Evolutionary conservation across 2,888 invertebrate species (phyloP), one percentile per base, ranked within the genome.

Genomic region (Tinea semifulvella): DNA sequence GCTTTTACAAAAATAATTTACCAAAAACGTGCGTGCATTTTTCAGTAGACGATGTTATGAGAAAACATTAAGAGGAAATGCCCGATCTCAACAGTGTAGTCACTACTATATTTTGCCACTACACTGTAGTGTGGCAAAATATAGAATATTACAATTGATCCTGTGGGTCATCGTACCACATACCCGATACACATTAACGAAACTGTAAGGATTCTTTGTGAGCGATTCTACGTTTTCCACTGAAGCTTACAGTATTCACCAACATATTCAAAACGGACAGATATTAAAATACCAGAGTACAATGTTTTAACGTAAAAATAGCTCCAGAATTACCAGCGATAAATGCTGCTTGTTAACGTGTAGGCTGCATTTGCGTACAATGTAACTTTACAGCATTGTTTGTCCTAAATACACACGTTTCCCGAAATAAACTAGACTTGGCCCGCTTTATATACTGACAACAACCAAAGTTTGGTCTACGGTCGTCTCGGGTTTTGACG

Each of bases 121-220:
- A n/a, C n/a, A n/a, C n/a, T n/a, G n/a, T n/a, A n/a, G n/a, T n/a
- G n/a, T n/a, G n/a, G n/a, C n/a, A n/a, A n/a, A n/a, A n/a, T n/a
- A n/a, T n/a, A n/a, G n/a, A n/a, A 7, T 5, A 22, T 5, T 22
- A 7, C 22, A 22, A 7, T 31, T 11, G 11, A 14, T 31, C 13
- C 31, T 31, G n/a, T n/a, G 62, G 77, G 79, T 79, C 79, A 65
- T 65, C 68, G 80, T 74, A 76, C 80, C 73, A 68, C 68, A 63
- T 73, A 76, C 74, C 76, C 75, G 70, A 68, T 35, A 39, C 17
- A n/a, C 74, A 68, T 63, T 66, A 64, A 70, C 71, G 69, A 71
- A 42, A 46, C 75, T 77, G 75, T 77, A 75, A 73, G 80, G 79
- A 77, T 80, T 80, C 80, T 68, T 74, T 76, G 77, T 76, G 79